Evolutionary conservation across 2,888 invertebrate genomes (phyloP), one percentile per base, ranked within the genome.

Genomic region (Tanaodytes sp.): DNA sequence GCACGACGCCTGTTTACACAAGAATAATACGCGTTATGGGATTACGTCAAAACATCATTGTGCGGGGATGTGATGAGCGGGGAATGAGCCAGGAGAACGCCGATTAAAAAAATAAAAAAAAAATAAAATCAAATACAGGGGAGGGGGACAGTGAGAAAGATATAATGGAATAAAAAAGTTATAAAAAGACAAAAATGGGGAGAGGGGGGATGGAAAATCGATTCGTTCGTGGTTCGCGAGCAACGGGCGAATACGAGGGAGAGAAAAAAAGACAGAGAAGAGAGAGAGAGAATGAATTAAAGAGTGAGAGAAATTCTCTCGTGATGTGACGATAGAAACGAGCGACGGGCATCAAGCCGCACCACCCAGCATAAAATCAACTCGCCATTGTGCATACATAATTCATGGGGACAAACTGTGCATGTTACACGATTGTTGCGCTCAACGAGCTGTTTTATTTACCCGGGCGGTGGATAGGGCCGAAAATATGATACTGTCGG

Each of bases 11-110:
- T 80, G 79, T 82, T 82, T 83, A 79, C 79, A 79, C 81, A 80
- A 77, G 81, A 79, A 82, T 82, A 78, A 81, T 78, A 78, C 77
- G 81, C 79, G 75, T 82, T 81, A 83, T 77, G 76, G 82, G 82
- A 82, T 83, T 80, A 82, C 77, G 82, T 82, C 82, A 81, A 82
- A 83, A 82, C 81, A 82, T 79, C 77, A 75, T 75, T 77, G 76
- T 75, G 77, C 68, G 61, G 63, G 57, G 58, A 61, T n/a, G n/a
- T 19, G 64, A 72, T 43, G 57, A 58, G 65, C 16, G 57, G 54
- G 62, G 58, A 37, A 30, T 39, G 66, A 70, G 54, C 49, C 59
- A 68, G 67, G 64, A 42, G 65, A 45, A 43, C 46, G 40, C 49
- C 45, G 54, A 70, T 63, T 57, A 71, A 71, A 73, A 75, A 49